phyloP scores from a whole-genome alignment of 1,140 invertebrate genomes.

The Conus ventricosus region DNA sequence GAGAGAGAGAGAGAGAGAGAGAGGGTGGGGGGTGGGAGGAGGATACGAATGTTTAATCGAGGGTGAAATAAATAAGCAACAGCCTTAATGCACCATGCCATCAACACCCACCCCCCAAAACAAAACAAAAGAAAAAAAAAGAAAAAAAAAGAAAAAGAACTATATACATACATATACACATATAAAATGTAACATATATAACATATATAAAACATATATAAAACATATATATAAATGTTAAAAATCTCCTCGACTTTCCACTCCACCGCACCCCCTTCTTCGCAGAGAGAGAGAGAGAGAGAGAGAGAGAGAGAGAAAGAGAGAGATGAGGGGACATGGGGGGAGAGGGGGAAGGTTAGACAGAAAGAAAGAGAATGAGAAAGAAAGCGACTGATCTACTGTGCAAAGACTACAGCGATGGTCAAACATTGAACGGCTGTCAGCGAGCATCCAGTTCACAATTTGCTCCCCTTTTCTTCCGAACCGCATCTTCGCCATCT shows the following conservation, averaged over 20 bases:
- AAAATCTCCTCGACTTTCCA: neutral
- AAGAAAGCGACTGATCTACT: no score
- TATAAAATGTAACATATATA: neutral
- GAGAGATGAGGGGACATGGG: neutral
- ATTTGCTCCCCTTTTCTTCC: neutral
- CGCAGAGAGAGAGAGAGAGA: neutral
- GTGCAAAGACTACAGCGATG: no score
- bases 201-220: neutral
- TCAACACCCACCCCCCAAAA: neutral
- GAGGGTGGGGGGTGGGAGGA: neutral
- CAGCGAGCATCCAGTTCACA: no score
- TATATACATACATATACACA: neutral
- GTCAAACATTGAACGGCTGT: neutral
- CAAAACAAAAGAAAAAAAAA: no score
- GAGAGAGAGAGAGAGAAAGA: conserved; percentile 24
- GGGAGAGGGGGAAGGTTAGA: neutral
- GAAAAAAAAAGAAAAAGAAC: no score
- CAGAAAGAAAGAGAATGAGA: no score
- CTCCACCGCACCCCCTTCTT: no score
- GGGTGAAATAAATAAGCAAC: neutral
- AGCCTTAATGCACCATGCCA: neutral
- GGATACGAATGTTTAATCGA: neutral
- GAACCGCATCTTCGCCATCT: no score
- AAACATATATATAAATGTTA: no score
- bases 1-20: neutral